Percentiles rank a stretch among this genome's conserved stretches.
These are phyloP conservation scores for Amorpha juglandis DNA, from an alignment of 2,888 invertebrate species.

Conservation along the genomic window DNA sequence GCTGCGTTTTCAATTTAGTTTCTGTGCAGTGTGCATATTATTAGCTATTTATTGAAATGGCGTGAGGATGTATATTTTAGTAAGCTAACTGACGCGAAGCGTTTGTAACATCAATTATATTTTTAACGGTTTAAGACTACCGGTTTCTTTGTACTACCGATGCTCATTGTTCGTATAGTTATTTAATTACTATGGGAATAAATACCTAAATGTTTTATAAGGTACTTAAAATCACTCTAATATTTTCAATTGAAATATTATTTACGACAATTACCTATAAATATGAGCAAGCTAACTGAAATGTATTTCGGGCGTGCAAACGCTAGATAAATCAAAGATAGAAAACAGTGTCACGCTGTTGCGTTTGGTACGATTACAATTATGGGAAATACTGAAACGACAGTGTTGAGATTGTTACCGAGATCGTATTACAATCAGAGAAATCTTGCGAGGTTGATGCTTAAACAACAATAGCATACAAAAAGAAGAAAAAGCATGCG, in stretches of 20 bases:
- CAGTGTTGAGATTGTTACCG: slow-evolving; percentile 48
- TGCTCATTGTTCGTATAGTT: neutral
- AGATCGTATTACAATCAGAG: slow-evolving; percentile 54
- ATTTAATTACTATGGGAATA: slow-evolving; percentile 10
- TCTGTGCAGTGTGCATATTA: neutral
- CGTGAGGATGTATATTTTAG: neutral
- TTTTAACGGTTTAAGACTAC: neutral
- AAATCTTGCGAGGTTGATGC: slow-evolving; percentile 57
- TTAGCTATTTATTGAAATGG: neutral
- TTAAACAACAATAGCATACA: slow-evolving; percentile 50
- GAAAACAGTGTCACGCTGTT: slow-evolving; percentile 38
- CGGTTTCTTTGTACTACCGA: neutral
- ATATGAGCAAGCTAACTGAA: neutral
- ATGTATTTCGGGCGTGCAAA: neutral
- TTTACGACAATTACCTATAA: neutral
- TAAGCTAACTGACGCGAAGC: neutral
- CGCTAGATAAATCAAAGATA: slow-evolving; percentile 17
- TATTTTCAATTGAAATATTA: neutral
- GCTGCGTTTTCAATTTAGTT: slow-evolving; percentile 20
- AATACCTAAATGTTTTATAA: neutral
- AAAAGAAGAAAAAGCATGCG: slow-evolving; percentile 38
- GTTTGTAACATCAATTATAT: slow-evolving; percentile 2
- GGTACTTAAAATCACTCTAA: no score
- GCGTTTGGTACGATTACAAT: slow-evolving; percentile 47
- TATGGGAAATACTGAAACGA: slow-evolving; percentile 60